Evolutionary conservation across 2,888 invertebrate species (phyloP), one percentile per base, ranked within the genome.

Genomic region (Tricholauxania praeusta): DNA sequence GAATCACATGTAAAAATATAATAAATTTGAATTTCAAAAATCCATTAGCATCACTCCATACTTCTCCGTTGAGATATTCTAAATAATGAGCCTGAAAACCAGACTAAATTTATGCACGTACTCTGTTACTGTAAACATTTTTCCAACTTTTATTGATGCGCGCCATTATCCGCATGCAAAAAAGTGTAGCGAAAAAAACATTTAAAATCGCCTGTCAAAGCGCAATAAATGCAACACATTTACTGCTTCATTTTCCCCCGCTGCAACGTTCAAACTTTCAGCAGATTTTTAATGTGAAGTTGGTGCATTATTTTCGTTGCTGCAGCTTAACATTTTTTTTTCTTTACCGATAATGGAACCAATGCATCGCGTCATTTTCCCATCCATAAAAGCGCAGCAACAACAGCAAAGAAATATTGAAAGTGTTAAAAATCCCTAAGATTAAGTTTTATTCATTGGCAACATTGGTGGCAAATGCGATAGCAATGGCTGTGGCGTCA

Each of bases 371-470:
- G 49, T 67, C 47, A 22, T 28, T 17, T 47, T 17, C 59, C 39
- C 59, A 19, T 57, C 52, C 66, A 59, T 73, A 71, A 73, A 68
- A 57, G 53, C 70, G 68, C 55, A 73, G 65, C 68, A 57, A 72
- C 67, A 63, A 4, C 51, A 49, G 60, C 67, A 79, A 81, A 80
- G 82, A 83, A 80, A 81, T 83, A 83, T 83, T 80, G 82, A 83
- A 83, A 80, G 81, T 81, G 81, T 84, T 81, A 81, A 83, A 74
- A 72, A 80, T 82, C 83, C 78, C 79, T 75, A 80, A 82, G 81
- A 82, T 83, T 83, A 83, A 82, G 81, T 82, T 81, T 82, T 81
- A 80, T 84, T 80, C 73, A 75, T 73, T 71, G 67, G 65, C 74
- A 76, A 28, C 75, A 74, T 72, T 64, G 72, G 68, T 28, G 15